Evolutionary conservation across 2,797 vertebrate genomes (phyloP), one percentile per base, ranked within the genome.

Genomic region (Aulostomus chinensis): DNA sequence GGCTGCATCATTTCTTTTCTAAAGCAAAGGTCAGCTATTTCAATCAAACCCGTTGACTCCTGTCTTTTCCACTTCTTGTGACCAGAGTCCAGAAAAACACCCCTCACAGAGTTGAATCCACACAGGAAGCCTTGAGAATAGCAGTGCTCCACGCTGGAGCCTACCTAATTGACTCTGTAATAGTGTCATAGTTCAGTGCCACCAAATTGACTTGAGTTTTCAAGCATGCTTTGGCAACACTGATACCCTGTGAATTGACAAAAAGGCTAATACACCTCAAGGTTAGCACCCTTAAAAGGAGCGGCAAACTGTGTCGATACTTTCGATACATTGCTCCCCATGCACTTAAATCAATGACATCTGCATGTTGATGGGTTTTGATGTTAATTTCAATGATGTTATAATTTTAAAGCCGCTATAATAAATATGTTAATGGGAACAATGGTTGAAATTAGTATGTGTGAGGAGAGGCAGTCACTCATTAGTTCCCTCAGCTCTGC

Each of bases 41-140:
- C 74, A 83, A 71, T 85, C 74, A 85, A 75, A 73, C 58, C 71
- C 74, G 75, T 74, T 84, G 82, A 85, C 78, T 71, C 55, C 36
- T 40, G 49, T 25, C 53, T 84, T 70, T 84, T 80, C 83, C 76
- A 48, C 39, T 57, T 58, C 22, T 18, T 45, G 55, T 52, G 47
- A 76, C 60, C 67, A 58, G 52, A 56, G 68, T 70, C 37, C 30
- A 68, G 57, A 52, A 63, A 46, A 65, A 43, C 0, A 48, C 76
- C 64, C 50, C 8, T 21, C 66, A 70, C 71, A 35, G 38, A 47
- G 39, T 55, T 62, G 51, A 68, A 41, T 57, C 50, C 12, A 8
- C 57, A 51, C 60, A 51, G 43, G 42, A 30, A 76, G 62, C 51
- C 68, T 40, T n/a, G 34, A 48, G 53, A 76, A 76, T 31, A 63